These are phyloP conservation scores for Megalops atlanticus DNA, from an alignment of 2,113 vertebrate genomes.

Conservation along the genomic window DNA sequence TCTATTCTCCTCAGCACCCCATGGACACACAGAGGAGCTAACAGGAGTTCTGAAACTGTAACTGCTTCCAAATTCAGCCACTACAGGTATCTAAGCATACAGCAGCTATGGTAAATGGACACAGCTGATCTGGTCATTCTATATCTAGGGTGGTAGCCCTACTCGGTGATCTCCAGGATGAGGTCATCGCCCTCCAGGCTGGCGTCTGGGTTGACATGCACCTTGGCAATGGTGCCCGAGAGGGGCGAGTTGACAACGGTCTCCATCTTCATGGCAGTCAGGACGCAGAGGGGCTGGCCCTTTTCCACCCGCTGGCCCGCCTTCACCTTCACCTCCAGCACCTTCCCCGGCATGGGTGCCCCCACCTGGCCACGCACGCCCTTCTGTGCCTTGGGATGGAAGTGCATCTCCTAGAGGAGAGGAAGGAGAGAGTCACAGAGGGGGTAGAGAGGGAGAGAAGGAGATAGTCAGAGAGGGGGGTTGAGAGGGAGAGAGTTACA, in stretches of 20 bases:
- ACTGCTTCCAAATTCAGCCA: not conserved
- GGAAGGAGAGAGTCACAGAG: slow-evolving; percentile 25
- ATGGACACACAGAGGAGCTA: not conserved
- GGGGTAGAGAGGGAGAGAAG: not conserved
- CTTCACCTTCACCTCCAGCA: slow-evolving; percentile 84
- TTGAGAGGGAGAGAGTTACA: too few species aligned
- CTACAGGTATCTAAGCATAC: not conserved
- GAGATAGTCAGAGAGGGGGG: not conserved
- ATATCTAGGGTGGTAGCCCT: slow-evolving; percentile 33
- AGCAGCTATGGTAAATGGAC: not conserved
- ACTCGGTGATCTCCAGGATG: slow-evolving; percentile 83
- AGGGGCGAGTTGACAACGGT: slow-evolving; percentile 87
- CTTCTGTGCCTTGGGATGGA: slow-evolving; percentile 90
- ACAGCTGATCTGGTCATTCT: slow-evolving; percentile 9
- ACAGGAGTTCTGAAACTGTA: not conserved
- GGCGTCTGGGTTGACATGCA: slow-evolving; percentile 75
- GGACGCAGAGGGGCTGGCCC: slow-evolving; percentile 86
- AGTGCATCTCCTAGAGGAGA: slow-evolving; percentile 85
- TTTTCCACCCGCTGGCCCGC: slow-evolving; percentile 75
- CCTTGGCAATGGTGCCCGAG: slow-evolving; percentile 73
- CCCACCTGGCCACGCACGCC: slow-evolving; percentile 90
- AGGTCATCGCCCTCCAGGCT: slow-evolving; percentile 90
- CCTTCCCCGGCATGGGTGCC: slow-evolving; percentile 92
- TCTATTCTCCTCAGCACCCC: not conserved
- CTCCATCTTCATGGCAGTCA: slow-evolving; percentile 97